Percentiles rank a stretch among this genome's conserved stretches.
These are phyloP conservation scores for Phyllopteryx taeniolatus DNA, from an alignment of 2,113 vertebrate genomes.

Conservation along the genomic window DNA sequence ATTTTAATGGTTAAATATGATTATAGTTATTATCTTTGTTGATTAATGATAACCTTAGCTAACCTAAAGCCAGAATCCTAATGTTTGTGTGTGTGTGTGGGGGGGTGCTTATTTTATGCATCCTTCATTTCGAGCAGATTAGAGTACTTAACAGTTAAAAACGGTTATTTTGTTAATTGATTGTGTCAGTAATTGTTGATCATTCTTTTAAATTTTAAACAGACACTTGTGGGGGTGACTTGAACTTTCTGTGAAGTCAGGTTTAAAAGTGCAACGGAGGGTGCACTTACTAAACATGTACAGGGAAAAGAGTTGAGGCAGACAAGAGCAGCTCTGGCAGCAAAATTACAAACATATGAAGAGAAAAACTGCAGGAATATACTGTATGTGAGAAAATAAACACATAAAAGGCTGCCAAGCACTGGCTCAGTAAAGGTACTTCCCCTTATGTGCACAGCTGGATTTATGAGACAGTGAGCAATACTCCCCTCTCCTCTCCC, in stretches of 20 bases:
- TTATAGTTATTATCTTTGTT: too few relatives aligned
- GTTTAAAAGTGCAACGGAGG: conserved; percentile 26
- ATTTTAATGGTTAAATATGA: too few relatives aligned
- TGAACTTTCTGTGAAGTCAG: not conserved
- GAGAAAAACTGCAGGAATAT: conserved; percentile 40
- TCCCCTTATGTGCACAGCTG: conserved; percentile 72
- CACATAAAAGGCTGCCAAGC: conserved; percentile 57
- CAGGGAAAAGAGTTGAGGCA: conserved; percentile 34
- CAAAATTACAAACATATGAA: conserved; percentile 43
- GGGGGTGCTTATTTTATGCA: too few relatives aligned
- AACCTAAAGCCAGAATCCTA: too few relatives aligned
- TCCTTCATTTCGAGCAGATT: too few relatives aligned
- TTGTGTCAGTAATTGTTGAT: too few relatives aligned
- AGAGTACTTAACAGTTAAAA: too few relatives aligned
- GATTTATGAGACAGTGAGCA: conserved; percentile 70
- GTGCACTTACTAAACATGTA: conserved; percentile 53
- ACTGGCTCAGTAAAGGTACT: conserved; percentile 65
- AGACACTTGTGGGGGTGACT: too few relatives aligned
- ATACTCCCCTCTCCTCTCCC: conserved; percentile 62
- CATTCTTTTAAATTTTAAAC: too few relatives aligned
- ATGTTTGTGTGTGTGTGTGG: too few relatives aligned
- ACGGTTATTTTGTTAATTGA: too few relatives aligned
- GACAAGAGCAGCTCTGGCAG: conserved; percentile 25
- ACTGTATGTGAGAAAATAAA: conserved; percentile 57
- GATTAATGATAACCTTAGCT: too few relatives aligned